Conservation (phyloP, 2,888 invertebrate genomes). For the Anaspis maculata region DNA sequence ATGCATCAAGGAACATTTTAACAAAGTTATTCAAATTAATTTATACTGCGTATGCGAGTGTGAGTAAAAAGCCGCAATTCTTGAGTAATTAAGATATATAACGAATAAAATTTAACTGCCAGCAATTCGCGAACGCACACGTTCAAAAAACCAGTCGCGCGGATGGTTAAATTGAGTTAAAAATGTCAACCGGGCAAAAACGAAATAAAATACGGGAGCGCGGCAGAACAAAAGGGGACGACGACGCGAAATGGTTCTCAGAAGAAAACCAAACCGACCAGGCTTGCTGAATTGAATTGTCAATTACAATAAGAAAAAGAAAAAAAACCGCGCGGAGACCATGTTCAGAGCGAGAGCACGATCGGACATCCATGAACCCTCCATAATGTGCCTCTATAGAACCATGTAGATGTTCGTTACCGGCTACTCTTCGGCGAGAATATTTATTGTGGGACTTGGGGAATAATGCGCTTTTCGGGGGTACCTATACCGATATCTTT, state of each 20-base stretch:
- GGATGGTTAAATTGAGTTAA: constrained; percentile 37
- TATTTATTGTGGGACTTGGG: no score
- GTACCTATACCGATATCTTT: no score
- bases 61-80: no score
- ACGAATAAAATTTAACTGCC: constrained; percentile 8
- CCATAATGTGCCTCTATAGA: no score
- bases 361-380: no score
- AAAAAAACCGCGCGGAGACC: constrained; percentile 8
- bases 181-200: constrained; percentile 36
- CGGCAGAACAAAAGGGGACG: constrained; percentile 34
- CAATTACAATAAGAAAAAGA: constrained; percentile 31
- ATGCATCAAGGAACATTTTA: no score
- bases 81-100: no score
- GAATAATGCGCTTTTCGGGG: no score
- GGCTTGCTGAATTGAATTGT: constrained; percentile 37
- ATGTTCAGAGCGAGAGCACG: constrained; percentile 16
- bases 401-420: no score
- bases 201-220: constrained; percentile 29
- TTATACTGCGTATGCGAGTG: no score
- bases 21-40: no score
- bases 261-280: constrained; percentile 29
- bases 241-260: constrained; percentile 32
- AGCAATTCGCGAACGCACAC: constrained; percentile 2
- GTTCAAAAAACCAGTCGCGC: constrained; percentile 10
- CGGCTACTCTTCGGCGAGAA: no score